Evolutionary conservation across 2,797 vertebrate species (phyloP), one percentile per base, ranked within the genome.

Genomic region (Anguilla megastoma): DNA sequence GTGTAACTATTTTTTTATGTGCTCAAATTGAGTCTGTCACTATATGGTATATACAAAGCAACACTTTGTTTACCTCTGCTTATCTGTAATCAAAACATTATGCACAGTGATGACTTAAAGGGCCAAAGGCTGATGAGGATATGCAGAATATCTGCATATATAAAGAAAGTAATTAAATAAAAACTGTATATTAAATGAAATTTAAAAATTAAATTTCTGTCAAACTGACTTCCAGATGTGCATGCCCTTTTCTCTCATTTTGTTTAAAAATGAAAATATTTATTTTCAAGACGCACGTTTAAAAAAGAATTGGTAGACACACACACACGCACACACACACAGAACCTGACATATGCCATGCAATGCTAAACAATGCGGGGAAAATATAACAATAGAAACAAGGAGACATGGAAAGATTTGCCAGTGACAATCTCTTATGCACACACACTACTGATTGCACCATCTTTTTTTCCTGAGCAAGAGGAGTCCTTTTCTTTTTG

Each of bases 401-500:
- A 63, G 16, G 58, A 63, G 84, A 56, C 33, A 36, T 41, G 54
- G 12, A 80, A 24, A 58, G 27, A 14, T 41, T 14, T 14, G 48
- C 76, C n/a, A 6, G 33, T 56, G 10, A 48, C 27, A 66, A 33
- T 86, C 36, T 30, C 41, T 74, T 50, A 16, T 87, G 79, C 76
- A 58, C 69, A 89, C 86, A 89, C 48, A 27, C 3, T 52, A 50
- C 0, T 30, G 30, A 63, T 89, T 87, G 69, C 6, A 33, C 84
- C 27, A 24, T 30, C 2, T 41, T 74, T 41, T 58, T 52, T 41
- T n/a, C 24, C 33, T 48, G 10, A 52, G 45, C 27, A 50, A 10
- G 21, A 45, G 30, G 41, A 63, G 45, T 91, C 90, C 41, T 86
- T 71, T 90, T 86, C 88, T 87, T 87, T 69, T 45, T 24, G 18